phyloP scores from a whole-genome alignment of 2,888 invertebrate genomes.

The Amiota communis region DNA sequence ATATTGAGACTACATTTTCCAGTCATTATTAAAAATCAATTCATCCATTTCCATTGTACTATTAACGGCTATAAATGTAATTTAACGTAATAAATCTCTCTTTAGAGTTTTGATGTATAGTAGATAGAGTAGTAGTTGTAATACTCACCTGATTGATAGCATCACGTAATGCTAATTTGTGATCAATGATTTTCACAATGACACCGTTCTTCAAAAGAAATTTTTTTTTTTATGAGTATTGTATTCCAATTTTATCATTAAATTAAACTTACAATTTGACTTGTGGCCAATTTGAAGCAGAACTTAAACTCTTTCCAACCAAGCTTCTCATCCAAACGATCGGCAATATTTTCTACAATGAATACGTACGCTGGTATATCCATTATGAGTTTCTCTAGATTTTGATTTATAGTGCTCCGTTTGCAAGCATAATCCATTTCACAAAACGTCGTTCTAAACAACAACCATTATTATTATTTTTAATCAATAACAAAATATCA shows the following conservation, averaged over 20 bases:
- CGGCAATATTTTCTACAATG: slow-evolving; percentile 77
- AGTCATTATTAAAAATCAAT: too few species aligned
- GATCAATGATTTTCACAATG: slow-evolving; percentile 74
- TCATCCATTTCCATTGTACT: too few species aligned
- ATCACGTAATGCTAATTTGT: slow-evolving; percentile 74
- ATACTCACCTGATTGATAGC: slow-evolving; percentile 73
- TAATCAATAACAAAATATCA: slow-evolving; percentile 1
- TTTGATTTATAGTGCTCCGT: slow-evolving; percentile 77
- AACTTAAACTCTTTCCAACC: slow-evolving; percentile 79
- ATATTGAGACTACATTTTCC: too few species aligned
- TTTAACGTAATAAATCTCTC: too few species aligned
- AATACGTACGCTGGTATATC: slow-evolving; percentile 78
- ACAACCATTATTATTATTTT: neutral
- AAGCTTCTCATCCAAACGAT: slow-evolving; percentile 78
- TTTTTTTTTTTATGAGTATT: neutral
- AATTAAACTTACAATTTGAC: slow-evolving; percentile 78
- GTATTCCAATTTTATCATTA: neutral
- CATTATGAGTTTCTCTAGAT: slow-evolving; percentile 78
- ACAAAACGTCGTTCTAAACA: slow-evolving; percentile 76
- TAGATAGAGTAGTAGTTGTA: too few species aligned
- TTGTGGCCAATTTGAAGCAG: slow-evolving; percentile 78
- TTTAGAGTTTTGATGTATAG: neutral
- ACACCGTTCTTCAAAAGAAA: slow-evolving; percentile 74
- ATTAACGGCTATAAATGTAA: too few species aligned
- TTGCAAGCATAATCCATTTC: slow-evolving; percentile 78